phyloP scores from a whole-genome alignment of 2,888 invertebrate genomes.

The Noctua pronuba region DNA sequence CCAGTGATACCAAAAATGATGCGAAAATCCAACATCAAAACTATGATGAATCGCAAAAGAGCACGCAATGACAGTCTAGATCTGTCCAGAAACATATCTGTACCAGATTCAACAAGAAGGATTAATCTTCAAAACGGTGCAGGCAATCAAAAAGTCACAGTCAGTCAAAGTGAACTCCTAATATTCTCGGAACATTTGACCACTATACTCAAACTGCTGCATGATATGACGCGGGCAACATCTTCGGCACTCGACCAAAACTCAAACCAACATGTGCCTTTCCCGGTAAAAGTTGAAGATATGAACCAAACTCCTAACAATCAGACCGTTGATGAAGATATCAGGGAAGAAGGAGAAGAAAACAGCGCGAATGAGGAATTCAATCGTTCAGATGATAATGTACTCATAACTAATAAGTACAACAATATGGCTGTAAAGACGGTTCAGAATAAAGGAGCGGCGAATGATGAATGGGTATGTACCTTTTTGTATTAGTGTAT shows the following conservation, averaged over 20 bases:
- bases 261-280: conserved; percentile 34
- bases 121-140: conserved; percentile 60
- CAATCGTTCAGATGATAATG: conserved; percentile 75
- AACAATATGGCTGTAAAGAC: conserved; percentile 53
- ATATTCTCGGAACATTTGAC: too few relatives aligned
- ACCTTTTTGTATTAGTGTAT: background rate
- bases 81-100: conserved; percentile 36
- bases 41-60: conserved; percentile 69
- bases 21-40: conserved; percentile 59
- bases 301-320: conserved; percentile 12
- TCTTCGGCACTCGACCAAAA: conserved; percentile 34
- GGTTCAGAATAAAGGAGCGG: conserved; percentile 1
- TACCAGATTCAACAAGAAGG: conserved; percentile 77
- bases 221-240: too few relatives aligned
- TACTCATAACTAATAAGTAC: conserved; percentile 77
- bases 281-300: conserved; percentile 11
- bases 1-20: conserved; percentile 75
- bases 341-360: conserved; percentile 39
- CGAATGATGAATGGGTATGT: conserved; percentile 71
- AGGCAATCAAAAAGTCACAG: conserved; percentile 20
- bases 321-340: conserved; percentile 31
- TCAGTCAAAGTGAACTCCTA: too few relatives aligned
- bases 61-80: conserved; percentile 60
- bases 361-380: conserved; percentile 68
- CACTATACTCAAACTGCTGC: too few relatives aligned